Base-by-base conservation (phyloP, 2,113 vertebrate species). In the Meleagris gallopavo region DNA sequence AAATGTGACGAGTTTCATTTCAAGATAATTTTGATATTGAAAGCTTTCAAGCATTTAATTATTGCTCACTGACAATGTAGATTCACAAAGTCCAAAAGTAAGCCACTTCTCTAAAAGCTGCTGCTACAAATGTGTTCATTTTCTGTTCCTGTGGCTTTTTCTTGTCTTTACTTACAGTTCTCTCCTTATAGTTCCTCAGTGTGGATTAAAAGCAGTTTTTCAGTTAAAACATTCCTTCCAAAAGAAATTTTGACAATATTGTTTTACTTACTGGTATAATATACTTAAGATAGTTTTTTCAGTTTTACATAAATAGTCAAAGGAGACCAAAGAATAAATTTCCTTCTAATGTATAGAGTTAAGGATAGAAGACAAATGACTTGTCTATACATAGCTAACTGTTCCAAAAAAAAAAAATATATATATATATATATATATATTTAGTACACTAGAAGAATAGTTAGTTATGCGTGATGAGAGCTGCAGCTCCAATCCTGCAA, bases 401-500 rank as follows among this genome's bases (percentile, higher is more conserved):
- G 46, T 86, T 43, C 17, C 16, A 50, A 50, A 24, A 48, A 48
- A 43, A 16, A 45, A 46, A 54, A 54, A n/a, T n/a, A n/a, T n/a
- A n/a, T n/a, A n/a, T n/a, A n/a, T n/a, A n/a, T n/a, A n/a, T n/a
- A n/a, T n/a, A n/a, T n/a, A n/a, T n/a, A n/a, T n/a, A n/a, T n/a
- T n/a, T n/a, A n/a, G n/a, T n/a, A n/a, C n/a, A n/a, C n/a, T n/a
- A n/a, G n/a, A n/a, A n/a, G n/a, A n/a, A n/a, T n/a, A n/a, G n/a
- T n/a, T n/a, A n/a, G n/a, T n/a, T n/a, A n/a, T n/a, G n/a, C n/a
- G n/a, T n/a, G 98, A 99, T 74, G 98, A 99, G 95, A 98, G 94
- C 86, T 99, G 98, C 71, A 97, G 97, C 58, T 98, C 98, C 10
- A 98, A 98, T 85, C 98, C 98, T 17, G 97, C 98, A 24, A 96